phyloP scores from a whole-genome alignment of 2,113 vertebrate genomes.

The Porphyrio hochstetteri region DNA sequence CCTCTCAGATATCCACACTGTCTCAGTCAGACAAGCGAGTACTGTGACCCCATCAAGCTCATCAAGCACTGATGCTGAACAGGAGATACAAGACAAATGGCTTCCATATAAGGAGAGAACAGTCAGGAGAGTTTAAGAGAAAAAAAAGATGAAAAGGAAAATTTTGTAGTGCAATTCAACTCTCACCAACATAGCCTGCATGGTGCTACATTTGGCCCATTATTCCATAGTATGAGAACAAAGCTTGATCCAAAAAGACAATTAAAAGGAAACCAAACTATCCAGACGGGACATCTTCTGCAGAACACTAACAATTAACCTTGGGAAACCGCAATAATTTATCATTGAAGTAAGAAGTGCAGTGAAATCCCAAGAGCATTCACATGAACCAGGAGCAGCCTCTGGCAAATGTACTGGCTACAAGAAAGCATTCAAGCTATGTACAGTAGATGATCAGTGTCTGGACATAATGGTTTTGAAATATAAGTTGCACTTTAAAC shows the following conservation, averaged over 20 bases:
- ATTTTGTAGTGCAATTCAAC: not conserved
- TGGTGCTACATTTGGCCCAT: not conserved
- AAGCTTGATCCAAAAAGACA: conserved; percentile 10
- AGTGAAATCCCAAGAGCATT: not conserved
- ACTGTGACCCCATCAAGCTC: not conserved
- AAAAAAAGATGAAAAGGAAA: not conserved
- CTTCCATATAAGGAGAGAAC: conserved; percentile 24
- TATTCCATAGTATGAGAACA: not conserved
- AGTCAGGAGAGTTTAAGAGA: not conserved
- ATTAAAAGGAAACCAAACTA: conserved; percentile 13
- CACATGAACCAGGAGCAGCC: not conserved
- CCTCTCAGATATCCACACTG: not conserved
- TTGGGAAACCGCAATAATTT: conserved; percentile 1
- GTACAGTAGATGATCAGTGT: not conserved
- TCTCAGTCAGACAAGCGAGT: not conserved
- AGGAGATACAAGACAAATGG: not conserved
- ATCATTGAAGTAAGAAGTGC: not conserved
- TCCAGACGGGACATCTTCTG: conserved; percentile 4
- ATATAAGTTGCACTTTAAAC: not conserved
- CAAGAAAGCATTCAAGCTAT: not conserved
- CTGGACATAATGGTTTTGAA: not conserved
- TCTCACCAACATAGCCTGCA: not conserved
- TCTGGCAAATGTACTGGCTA: not conserved
- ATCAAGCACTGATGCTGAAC: not conserved
- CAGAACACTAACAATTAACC: not conserved